Percentiles rank a stretch among this genome's conserved stretches.
phyloP scores from a whole-genome alignment of 2,797 vertebrate genomes.

The Mastacembelus armatus region DNA sequence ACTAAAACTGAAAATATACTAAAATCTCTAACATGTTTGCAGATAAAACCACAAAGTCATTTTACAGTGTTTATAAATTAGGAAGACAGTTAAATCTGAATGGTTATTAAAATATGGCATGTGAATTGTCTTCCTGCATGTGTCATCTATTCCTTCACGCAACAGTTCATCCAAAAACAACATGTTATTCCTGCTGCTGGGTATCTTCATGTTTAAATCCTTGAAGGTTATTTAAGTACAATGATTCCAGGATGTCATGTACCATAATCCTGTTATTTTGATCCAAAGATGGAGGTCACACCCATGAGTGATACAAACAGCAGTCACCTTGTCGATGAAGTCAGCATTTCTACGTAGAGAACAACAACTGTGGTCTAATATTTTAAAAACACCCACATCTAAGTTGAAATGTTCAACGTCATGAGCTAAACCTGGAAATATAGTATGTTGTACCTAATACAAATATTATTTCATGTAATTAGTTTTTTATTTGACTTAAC shows the following conservation, averaged over 20 bases:
- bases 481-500: too few species aligned
- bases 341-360: slow-evolving; percentile 18
- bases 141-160: not conserved
- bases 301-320: slow-evolving; percentile 54
- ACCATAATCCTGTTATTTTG: slow-evolving; percentile 65
- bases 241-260: slow-evolving; percentile 37
- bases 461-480: too few species aligned
- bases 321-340: slow-evolving; percentile 7
- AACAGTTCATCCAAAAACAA: not conserved
- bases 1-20: not conserved
- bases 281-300: slow-evolving; percentile 61
- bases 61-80: not conserved
- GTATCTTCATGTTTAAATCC: not conserved
- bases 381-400: too few species aligned
- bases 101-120: not conserved
- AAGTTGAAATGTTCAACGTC: not conserved
- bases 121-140: not conserved
- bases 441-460: too few species aligned
- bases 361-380: slow-evolving; percentile 14
- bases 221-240: not conserved
- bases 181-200: not conserved
- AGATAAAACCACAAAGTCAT: too few species aligned
- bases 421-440: not conserved
- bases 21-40: not conserved
- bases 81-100: not conserved